A percentile compares a stretch with the other conserved stretches of the same genome.
Conservation (phyloP, 2,888 invertebrate genomes). For the Acrobasis repandana region DNA sequence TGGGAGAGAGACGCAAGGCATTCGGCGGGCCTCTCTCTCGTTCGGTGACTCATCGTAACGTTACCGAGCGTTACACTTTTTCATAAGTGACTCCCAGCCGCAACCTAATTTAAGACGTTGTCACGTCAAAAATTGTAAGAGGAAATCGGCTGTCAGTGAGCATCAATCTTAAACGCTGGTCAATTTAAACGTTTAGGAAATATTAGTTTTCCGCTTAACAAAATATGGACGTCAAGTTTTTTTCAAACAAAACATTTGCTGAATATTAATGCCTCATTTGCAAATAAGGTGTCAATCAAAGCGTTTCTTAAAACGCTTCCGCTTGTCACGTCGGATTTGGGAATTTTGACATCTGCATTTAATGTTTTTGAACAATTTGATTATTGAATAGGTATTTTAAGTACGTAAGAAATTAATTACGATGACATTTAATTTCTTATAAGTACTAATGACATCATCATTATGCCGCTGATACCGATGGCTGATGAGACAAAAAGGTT, state of each 20-base stretch:
- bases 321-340: neutral
- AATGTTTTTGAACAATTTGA: neutral
- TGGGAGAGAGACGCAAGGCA: no score
- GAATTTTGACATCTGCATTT: slow-evolving; percentile 13
- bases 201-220: slow-evolving; percentile 1
- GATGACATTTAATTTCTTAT: neutral
- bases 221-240: neutral
- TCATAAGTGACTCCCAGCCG: no score
- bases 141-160: slow-evolving; percentile 5
- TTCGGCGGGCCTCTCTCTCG: no score
- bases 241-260: neutral
- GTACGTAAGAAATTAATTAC: neutral
- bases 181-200: slow-evolving; percentile 1
- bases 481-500: no score
- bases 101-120: no score
- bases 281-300: slow-evolving; percentile 12
- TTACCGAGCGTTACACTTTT: no score
- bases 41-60: no score
- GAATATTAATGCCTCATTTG: slow-evolving; percentile 12
- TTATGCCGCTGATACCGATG: no score
- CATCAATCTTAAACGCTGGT: slow-evolving; percentile 3
- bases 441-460: neutral
- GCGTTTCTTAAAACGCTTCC: slow-evolving; percentile 2
- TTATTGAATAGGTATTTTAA: neutral
- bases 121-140: no score